These are phyloP conservation scores for Euphydryas editha DNA, from an alignment of 2,888 invertebrate species.

Conservation along the genomic window DNA sequence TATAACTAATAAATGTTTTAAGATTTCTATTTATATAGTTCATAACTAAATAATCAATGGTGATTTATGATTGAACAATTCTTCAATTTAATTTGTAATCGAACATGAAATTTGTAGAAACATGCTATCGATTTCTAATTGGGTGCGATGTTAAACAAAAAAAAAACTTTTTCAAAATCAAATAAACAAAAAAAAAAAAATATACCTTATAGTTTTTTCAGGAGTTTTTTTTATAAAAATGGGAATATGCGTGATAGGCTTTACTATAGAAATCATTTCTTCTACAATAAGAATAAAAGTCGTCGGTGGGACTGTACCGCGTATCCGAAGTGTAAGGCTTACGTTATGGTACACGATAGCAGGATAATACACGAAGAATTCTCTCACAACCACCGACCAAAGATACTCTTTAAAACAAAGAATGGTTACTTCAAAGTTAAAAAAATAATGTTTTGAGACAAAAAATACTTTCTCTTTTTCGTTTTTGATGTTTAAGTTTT, in stretches of 20 bases:
- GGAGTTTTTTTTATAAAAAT: conserved; percentile 31
- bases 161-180: background rate
- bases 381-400: conserved; percentile 19
- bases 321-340: conserved; percentile 40
- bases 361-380: conserved; percentile 3
- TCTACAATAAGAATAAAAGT: conserved; percentile 43
- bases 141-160: too few relatives aligned
- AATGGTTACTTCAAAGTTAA: conserved; percentile 24
- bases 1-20: too few relatives aligned
- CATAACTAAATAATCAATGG: too few relatives aligned
- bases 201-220: conserved; percentile 17
- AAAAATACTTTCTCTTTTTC: background rate
- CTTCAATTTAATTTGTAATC: too few relatives aligned
- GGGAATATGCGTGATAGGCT: conserved; percentile 37
- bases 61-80: too few relatives aligned
- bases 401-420: background rate
- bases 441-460: background rate
- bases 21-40: too few relatives aligned
- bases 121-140: too few relatives aligned
- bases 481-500: background rate
- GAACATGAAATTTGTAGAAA: too few relatives aligned
- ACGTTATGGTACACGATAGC: conserved; percentile 19
- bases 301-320: conserved; percentile 42
- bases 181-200: background rate
- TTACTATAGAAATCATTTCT: conserved; percentile 30